Evolutionary conservation across 2,888 invertebrate species (phyloP).

Genomic region (Sesia apiformis): DNA sequence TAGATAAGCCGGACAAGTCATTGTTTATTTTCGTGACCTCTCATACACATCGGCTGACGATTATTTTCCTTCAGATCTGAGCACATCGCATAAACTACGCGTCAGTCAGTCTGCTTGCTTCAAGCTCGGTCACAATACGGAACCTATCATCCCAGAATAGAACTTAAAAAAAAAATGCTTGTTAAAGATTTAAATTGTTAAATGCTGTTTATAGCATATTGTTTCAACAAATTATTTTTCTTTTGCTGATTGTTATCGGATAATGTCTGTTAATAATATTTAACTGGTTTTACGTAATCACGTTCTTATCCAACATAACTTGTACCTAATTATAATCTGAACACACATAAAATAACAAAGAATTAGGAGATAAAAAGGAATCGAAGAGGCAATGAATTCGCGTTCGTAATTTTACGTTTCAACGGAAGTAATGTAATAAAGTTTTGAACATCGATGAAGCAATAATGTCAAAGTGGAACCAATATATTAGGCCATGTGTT

Average conservation of each 20-base stretch:
- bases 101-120: conserved; percentile 25
- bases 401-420: background rate
- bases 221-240: too few relatives aligned
- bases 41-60: conserved; percentile 29
- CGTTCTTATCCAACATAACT: too few relatives aligned
- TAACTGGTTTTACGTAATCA: too few relatives aligned
- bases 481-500: conserved; percentile 18
- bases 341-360: background rate
- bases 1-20: conserved; percentile 6
- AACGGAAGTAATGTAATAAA: background rate
- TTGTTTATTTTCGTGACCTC: conserved; percentile 46
- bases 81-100: conserved; percentile 35
- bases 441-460: background rate
- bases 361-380: background rate
- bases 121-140: conserved; percentile 45
- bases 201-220: too few relatives aligned
- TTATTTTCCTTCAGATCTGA: conserved; percentile 32
- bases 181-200: too few relatives aligned
- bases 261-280: too few relatives aligned
- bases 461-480: background rate
- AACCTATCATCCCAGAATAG: conserved; percentile 36
- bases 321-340: too few relatives aligned
- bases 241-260: too few relatives aligned
- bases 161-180: conserved; percentile 4
- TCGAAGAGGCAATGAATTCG: background rate